phyloP scores from a whole-genome alignment of 2,888 invertebrate species.

The Agrochola lota region DNA sequence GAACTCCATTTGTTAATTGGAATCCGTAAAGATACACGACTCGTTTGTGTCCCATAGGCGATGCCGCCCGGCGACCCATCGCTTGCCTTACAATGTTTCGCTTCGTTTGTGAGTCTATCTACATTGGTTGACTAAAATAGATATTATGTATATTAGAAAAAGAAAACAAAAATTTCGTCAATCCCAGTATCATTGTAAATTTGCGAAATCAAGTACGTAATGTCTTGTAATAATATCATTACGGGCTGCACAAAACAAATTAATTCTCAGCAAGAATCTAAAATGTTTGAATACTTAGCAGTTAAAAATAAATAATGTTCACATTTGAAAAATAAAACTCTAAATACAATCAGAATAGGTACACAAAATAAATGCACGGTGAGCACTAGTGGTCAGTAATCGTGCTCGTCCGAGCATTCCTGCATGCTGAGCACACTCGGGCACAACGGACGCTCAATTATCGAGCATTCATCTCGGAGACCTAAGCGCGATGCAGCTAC shows the following conservation, averaged over 20 bases:
- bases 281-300: neutral
- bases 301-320: neutral
- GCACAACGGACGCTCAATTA: slow-evolving; percentile 62
- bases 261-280: neutral
- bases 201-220: neutral
- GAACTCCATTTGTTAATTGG: slow-evolving; percentile 77
- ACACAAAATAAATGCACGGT: slow-evolving; percentile 37
- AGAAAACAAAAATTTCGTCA: no score
- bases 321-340: slow-evolving; percentile 18
- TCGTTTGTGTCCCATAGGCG: slow-evolving; percentile 48
- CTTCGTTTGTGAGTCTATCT: slow-evolving; percentile 1
- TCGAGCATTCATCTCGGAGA: slow-evolving; percentile 51
- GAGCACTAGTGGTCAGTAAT: slow-evolving; percentile 46
- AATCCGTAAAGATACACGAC: slow-evolving; percentile 66
- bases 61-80: neutral
- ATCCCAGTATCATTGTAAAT: neutral
- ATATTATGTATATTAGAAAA: no score
- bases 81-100: neutral
- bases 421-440: slow-evolving; percentile 56
- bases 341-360: slow-evolving; percentile 42
- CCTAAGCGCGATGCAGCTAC: slow-evolving; percentile 13
- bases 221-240: neutral
- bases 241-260: neutral
- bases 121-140: no score
- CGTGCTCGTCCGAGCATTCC: slow-evolving; percentile 33